These are phyloP conservation scores for Lacerta viridis DNA, from an alignment of 2,797 vertebrate species.

Conservation along the genomic window DNA sequence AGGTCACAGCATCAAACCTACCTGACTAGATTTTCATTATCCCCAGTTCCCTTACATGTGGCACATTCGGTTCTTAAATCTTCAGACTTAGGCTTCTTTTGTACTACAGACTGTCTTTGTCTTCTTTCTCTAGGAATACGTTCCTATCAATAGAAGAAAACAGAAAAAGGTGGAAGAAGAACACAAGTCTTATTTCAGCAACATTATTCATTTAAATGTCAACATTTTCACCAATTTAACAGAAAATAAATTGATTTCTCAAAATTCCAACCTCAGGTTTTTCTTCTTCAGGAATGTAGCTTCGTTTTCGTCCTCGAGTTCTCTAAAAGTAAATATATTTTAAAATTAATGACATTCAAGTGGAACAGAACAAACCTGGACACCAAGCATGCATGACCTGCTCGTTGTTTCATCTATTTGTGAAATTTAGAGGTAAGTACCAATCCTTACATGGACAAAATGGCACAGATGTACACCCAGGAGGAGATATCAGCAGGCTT, in stretches of 20 bases:
- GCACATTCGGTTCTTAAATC: slow-evolving; percentile 94
- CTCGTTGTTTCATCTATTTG: background rate
- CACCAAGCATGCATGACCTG: background rate
- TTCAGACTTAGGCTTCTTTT: slow-evolving; percentile 95
- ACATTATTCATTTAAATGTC: slow-evolving; percentile 55
- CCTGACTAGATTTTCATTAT: slow-evolving; percentile 99
- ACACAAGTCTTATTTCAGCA: slow-evolving; percentile 64
- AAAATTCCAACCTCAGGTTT: slow-evolving; percentile 91
- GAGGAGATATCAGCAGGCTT: background rate
- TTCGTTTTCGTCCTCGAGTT: slow-evolving; percentile 96
- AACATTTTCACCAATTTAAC: slow-evolving; percentile 53
- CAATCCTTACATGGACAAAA: background rate
- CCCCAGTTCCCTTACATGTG: slow-evolving; percentile 94
- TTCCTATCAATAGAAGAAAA: slow-evolving; percentile 85
- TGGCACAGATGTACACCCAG: background rate
- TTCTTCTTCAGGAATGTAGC: slow-evolving; percentile 92
- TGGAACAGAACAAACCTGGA: background rate
- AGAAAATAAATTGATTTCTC: slow-evolving; percentile 62
- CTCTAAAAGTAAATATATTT: slow-evolving; percentile 85
- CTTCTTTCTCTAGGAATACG: slow-evolving; percentile 90
- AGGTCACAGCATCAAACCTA: slow-evolving; percentile 76
- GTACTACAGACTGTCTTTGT: slow-evolving; percentile 90
- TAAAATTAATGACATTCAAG: slow-evolving; percentile 39
- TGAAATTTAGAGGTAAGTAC: background rate
- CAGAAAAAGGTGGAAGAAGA: slow-evolving; percentile 37